Conservation (phyloP, 2,113 vertebrate genomes). For the Gobiocypris rarus region DNA sequence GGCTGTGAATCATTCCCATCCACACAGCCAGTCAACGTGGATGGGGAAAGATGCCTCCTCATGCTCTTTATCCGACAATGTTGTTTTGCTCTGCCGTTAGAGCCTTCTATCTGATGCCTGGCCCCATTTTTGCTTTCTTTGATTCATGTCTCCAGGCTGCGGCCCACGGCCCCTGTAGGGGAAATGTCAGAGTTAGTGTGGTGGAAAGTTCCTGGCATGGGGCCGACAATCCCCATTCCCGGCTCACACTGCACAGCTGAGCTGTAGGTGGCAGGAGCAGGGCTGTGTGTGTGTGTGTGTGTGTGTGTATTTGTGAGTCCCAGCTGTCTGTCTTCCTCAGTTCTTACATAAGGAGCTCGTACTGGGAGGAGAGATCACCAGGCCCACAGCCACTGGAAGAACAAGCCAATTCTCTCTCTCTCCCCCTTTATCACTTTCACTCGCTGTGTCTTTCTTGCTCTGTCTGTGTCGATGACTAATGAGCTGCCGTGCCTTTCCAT, state of each 20-base stretch:
- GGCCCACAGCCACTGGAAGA: slow-evolving; percentile 41
- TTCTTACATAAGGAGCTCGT: slow-evolving; percentile 53
- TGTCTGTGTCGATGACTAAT: slow-evolving; percentile 60
- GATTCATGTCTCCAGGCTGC: slow-evolving; percentile 52
- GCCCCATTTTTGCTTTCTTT: slow-evolving; percentile 26
- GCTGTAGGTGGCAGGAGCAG: slow-evolving; percentile 58
- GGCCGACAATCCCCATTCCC: slow-evolving; percentile 55
- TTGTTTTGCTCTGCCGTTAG: slow-evolving; percentile 29
- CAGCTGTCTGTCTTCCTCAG: slow-evolving; percentile 41
- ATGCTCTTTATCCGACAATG: slow-evolving; percentile 14
- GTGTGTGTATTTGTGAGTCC: slow-evolving; percentile 39
- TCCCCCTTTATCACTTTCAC: background rate
- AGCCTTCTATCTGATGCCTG: slow-evolving; percentile 4
- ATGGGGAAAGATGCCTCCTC: background rate
- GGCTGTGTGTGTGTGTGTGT: slow-evolving; percentile 20
- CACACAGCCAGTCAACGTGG: background rate
- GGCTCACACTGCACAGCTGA: slow-evolving; percentile 65
- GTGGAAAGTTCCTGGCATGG: slow-evolving; percentile 60
- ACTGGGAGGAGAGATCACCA: slow-evolving; percentile 46
- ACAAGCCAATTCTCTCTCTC: slow-evolving; percentile 43
- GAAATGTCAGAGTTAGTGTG: slow-evolving; percentile 71
- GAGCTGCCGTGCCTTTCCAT: slow-evolving; percentile 52
- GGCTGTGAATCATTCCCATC: background rate
- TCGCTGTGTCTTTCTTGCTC: slow-evolving; percentile 5
- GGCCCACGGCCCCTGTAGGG: slow-evolving; percentile 65